Conservation (phyloP, 2,113 vertebrate genomes). For the Cephalopterus ornatus region DNA sequence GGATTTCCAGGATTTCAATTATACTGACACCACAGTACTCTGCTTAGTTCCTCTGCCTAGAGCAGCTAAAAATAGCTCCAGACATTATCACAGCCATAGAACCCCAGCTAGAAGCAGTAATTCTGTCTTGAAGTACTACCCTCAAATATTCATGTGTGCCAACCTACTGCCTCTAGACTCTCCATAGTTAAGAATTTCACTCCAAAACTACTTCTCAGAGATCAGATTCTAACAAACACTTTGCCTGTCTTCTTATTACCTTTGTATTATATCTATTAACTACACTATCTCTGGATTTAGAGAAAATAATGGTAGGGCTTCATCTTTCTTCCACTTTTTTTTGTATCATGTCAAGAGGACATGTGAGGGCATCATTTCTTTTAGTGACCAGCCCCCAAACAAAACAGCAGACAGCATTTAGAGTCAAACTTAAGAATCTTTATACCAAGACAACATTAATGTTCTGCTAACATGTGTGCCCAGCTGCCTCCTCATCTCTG, state of each 20-base stretch:
- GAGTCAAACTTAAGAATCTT: background rate
- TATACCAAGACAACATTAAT: background rate
- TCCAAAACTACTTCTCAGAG: constrained; percentile 1
- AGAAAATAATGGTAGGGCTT: background rate
- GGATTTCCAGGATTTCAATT: background rate
- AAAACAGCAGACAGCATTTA: background rate
- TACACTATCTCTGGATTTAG: background rate
- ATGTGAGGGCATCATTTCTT: background rate
- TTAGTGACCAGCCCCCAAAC: background rate
- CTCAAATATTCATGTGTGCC: background rate
- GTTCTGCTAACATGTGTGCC: background rate
- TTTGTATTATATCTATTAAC: background rate
- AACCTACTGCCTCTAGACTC: background rate
- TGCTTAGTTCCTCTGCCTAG: background rate
- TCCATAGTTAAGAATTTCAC: background rate
- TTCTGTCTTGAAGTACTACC: background rate
- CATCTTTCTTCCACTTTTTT: background rate
- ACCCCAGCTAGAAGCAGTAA: background rate
- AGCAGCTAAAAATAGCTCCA: background rate
- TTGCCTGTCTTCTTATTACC: background rate
- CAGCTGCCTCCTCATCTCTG: background rate
- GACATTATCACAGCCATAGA: background rate
- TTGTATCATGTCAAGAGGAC: background rate
- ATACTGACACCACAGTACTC: accelerated
- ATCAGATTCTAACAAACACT: background rate